Conservation (phyloP, 2,888 invertebrate genomes). For the Cotesia congregata region DNA sequence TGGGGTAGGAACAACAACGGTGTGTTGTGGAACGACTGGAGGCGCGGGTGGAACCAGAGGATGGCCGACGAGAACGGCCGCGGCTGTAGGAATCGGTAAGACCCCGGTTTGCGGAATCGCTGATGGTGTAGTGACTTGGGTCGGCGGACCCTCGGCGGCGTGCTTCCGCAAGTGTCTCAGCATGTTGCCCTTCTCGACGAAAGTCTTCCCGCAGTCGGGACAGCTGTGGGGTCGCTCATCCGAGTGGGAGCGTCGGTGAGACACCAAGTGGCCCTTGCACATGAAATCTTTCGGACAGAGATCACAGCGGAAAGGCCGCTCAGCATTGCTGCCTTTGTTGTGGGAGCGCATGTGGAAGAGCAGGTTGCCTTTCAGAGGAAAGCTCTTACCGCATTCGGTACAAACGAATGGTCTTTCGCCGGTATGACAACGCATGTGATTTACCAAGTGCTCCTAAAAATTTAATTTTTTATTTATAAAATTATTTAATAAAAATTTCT, state of each 20-base stretch:
- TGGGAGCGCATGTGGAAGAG: conserved; percentile 90
- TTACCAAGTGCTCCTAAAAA: conserved; percentile 76
- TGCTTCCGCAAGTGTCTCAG: conserved; percentile 82
- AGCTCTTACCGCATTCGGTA: conserved; percentile 88
- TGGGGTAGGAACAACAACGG: conserved; percentile 74
- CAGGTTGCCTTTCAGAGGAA: conserved; percentile 86
- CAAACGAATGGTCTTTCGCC: conserved; percentile 88
- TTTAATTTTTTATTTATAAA: background rate
- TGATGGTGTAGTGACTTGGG: conserved; percentile 65
- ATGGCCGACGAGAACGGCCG: conserved; percentile 66
- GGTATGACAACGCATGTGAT: conserved; percentile 84
- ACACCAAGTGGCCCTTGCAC: conserved; percentile 88
- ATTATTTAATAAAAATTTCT: background rate
- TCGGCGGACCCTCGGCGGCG: conserved; percentile 71
- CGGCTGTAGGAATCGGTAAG: conserved; percentile 63
- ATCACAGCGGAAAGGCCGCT: conserved; percentile 83
- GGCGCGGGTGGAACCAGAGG: conserved; percentile 64
- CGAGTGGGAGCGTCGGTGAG: conserved; percentile 86
- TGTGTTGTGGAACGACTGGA: conserved; percentile 70
- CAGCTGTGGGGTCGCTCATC: conserved; percentile 76
- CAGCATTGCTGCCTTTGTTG: conserved; percentile 79
- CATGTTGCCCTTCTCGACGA: conserved; percentile 86
- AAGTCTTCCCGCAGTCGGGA: conserved; percentile 82
- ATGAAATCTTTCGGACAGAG: conserved; percentile 89
- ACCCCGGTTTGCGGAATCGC: conserved; percentile 65